phyloP scores from a whole-genome alignment of 2,888 invertebrate genomes.

The Ichneumoninae sp. region DNA sequence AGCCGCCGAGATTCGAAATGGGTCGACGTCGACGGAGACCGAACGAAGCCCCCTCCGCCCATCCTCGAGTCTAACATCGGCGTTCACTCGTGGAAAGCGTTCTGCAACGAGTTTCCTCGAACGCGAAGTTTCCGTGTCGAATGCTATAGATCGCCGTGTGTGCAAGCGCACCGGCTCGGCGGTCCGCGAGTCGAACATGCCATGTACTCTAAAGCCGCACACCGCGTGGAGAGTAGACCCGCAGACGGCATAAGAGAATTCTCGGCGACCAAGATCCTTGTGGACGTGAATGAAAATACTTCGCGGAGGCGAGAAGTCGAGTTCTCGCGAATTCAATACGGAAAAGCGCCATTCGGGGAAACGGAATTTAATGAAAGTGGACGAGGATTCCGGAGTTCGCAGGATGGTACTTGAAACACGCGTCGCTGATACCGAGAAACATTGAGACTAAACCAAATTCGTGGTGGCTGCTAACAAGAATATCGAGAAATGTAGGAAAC shows the following conservation, averaged over 20 bases:
- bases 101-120: conserved; percentile 19
- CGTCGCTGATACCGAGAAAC: background rate
- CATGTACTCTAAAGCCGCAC: background rate
- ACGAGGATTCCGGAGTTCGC: background rate
- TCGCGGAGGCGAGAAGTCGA: too few relatives aligned
- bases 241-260: too few relatives aligned
- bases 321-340: too few relatives aligned
- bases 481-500: too few relatives aligned
- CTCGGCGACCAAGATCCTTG: too few relatives aligned
- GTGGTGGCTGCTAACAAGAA: too few relatives aligned
- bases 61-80: conserved; percentile 4
- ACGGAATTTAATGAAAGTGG: background rate
- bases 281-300: too few relatives aligned
- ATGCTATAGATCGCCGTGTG: background rate
- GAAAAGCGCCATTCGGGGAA: background rate
- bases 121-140: conserved; percentile 35
- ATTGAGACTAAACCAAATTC: background rate
- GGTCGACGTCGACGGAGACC: conserved; percentile 53
- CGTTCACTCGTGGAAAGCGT: background rate
- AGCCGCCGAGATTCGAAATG: conserved; percentile 57
- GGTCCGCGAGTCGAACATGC: background rate
- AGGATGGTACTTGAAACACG: background rate
- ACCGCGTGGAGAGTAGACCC: too few relatives aligned
- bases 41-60: conserved; percentile 12
- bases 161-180: background rate